phyloP scores from a whole-genome alignment of 2,113 vertebrate genomes.

The Hippocampus guttulatus region DNA sequence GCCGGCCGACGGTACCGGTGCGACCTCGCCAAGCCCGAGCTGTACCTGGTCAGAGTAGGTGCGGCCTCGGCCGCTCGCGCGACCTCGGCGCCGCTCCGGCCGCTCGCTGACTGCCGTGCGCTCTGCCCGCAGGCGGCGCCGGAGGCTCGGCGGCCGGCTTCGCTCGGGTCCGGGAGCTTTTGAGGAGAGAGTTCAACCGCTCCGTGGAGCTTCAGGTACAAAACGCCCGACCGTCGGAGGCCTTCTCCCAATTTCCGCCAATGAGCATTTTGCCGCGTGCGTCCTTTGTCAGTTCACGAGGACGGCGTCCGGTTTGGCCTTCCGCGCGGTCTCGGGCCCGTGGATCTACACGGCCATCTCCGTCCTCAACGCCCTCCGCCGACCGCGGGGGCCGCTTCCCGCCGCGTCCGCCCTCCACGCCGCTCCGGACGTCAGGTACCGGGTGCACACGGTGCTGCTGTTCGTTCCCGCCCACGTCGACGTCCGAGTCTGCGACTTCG shows the following conservation, averaged over 20 bases:
- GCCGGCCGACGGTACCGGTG: slow-evolving; percentile 67
- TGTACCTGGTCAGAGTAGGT: slow-evolving; percentile 77
- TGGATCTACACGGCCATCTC: slow-evolving; percentile 87
- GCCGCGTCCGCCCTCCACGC: slow-evolving; percentile 74
- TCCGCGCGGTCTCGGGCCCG: slow-evolving; percentile 86
- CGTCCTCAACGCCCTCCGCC: slow-evolving; percentile 82
- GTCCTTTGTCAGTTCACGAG: slow-evolving; percentile 78
- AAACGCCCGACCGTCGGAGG: too few relatives aligned
- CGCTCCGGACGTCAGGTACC: slow-evolving; percentile 79
- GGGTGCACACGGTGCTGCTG: slow-evolving; percentile 89
- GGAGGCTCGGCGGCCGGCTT: slow-evolving; percentile 62
- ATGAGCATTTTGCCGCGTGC: neutral
- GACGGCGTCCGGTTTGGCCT: slow-evolving; percentile 80
- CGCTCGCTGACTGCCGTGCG: neutral
- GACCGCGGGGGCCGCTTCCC: slow-evolving; percentile 72
- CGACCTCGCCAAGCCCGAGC: slow-evolving; percentile 70
- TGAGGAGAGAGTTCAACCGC: slow-evolving; percentile 72
- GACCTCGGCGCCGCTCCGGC: neutral
- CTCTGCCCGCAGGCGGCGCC: slow-evolving; percentile 60
- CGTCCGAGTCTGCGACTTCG: slow-evolving; percentile 87
- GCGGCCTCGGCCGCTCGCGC: slow-evolving; percentile 19
- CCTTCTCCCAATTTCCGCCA: too few relatives aligned
- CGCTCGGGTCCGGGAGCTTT: slow-evolving; percentile 66
- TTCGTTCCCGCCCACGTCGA: slow-evolving; percentile 88
- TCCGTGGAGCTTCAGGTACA: slow-evolving; percentile 75